Percentiles rank a stretch among this genome's conserved stretches.
These are phyloP conservation scores for Otocyon megalotis DNA, from an alignment of 2,113 vertebrate genomes.

Conservation along the genomic window DNA sequence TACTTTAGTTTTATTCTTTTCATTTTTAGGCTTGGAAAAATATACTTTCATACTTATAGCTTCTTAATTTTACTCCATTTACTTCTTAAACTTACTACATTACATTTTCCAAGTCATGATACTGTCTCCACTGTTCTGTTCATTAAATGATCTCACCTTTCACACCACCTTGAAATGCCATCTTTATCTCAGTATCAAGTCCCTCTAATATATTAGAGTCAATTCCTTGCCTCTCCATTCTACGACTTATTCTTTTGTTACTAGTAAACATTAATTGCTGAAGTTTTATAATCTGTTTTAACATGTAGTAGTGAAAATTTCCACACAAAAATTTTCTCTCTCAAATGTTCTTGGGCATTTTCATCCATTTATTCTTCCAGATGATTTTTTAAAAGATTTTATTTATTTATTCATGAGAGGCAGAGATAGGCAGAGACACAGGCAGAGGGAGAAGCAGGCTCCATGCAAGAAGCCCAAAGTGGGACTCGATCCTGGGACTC, in stretches of 20 bases:
- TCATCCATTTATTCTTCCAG: not conserved
- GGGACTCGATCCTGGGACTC: too few species aligned
- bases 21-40: not conserved
- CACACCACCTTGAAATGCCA: not conserved
- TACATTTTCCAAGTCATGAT: not conserved
- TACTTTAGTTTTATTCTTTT: not conserved
- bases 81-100: not conserved
- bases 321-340: constrained; percentile 17
- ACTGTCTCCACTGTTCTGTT: not conserved
- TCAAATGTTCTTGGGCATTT: not conserved
- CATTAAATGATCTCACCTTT: not conserved
- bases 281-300: not conserved
- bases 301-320: not conserved
- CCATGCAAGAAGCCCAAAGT: too few species aligned
- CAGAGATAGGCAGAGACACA: too few species aligned
- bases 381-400: not conserved
- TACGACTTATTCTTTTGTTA: not conserved
- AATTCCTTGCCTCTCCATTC: not conserved
- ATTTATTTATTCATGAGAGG: too few species aligned
- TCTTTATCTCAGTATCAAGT: not conserved
- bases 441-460: too few species aligned
- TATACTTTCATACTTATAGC: not conserved
- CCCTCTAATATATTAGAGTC: not conserved
- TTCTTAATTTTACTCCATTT: not conserved
- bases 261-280: not conserved